Percentiles rank a stretch among this genome's conserved stretches.
Conservation (phyloP, 2,888 invertebrate genomes). For the Leptopilina drosophilae region DNA sequence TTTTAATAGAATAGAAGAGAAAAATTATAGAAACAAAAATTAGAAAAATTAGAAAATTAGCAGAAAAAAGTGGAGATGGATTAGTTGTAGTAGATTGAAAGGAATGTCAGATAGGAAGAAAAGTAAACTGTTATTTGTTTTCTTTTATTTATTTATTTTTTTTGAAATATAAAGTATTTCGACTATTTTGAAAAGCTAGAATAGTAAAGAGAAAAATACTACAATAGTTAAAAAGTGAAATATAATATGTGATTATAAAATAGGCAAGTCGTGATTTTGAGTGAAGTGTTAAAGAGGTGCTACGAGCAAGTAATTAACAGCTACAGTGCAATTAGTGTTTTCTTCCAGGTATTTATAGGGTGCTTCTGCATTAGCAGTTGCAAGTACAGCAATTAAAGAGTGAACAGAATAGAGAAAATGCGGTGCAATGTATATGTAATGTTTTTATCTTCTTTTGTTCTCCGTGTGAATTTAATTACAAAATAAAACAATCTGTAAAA, state of each 20-base stretch:
- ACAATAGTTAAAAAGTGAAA: conserved; percentile 21
- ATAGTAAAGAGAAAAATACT: conserved; percentile 16
- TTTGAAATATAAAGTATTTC: conserved; percentile 4
- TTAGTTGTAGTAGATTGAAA: conserved; percentile 43
- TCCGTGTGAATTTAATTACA: background rate
- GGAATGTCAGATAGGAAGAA: conserved; percentile 47
- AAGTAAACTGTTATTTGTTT: conserved; percentile 43
- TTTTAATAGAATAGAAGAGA: conserved; percentile 47
- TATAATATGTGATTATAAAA: conserved; percentile 26
- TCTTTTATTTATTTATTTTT: too few relatives aligned
- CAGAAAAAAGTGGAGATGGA: conserved; percentile 40
- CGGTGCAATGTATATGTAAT: conserved; percentile 27
- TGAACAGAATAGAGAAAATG: conserved; percentile 44
- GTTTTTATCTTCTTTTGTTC: background rate
- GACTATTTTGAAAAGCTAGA: conserved; percentile 43
- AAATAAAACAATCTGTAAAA: background rate
- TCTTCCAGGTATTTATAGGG: conserved; percentile 8
- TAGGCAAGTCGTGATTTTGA: conserved; percentile 25
- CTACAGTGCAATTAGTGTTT: conserved; percentile 55
- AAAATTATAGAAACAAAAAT: conserved; percentile 8
- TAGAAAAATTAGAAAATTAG: conserved; percentile 8
- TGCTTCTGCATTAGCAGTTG: conserved; percentile 25
- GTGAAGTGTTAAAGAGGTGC: conserved; percentile 48
- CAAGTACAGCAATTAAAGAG: conserved; percentile 48
- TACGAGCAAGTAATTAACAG: conserved; percentile 52